Evolutionary conservation across 2,113 vertebrate species (phyloP), one percentile per base, ranked within the genome.

Genomic region (Athene cunicularia): DNA sequence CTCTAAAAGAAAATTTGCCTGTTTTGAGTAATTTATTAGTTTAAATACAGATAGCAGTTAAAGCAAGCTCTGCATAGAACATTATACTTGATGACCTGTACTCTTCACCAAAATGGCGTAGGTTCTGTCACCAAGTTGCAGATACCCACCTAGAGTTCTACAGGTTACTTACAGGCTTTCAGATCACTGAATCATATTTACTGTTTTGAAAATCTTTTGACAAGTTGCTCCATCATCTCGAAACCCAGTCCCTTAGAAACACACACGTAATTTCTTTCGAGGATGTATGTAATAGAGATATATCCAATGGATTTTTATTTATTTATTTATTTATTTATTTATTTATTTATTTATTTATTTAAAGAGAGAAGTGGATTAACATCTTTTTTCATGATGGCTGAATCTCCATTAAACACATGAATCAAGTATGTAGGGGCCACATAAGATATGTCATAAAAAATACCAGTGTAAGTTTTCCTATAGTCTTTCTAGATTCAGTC

Each of bases 221-320:
- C 30, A 75, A 80, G 30, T 21, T 58, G 6, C 24, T 59, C n/a
- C 15, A 67, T 17, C 11, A n/a, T 37, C 33, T 74, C 2, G 2
- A 71, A 96, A 66, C 23, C 35, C 26, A 52, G 21, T 62, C 12
- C 4, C 8, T 59, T 72, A 27, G 33, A 79, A 67, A 43, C 9
- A 53, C 47, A 7, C 1, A 10, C 45, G 14, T 55, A 19, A 62
- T 80, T 63, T 82, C 6, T 85, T 82, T 80, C 59, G 59, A 86
- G 12, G 33, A 37, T 47, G 1, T 63, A 24, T 52, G 5, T 32
- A 82, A 55, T 59, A 64, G 30, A 59, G 87, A 63, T 80, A 32
- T 0, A 2, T 47, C 20, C 7, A 59, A 63, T 23, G 24, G 7
- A 4, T 43, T 30, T n/a, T n/a, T n/a, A n/a, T n/a, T n/a, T n/a